phyloP scores from a whole-genome alignment of 2,797 vertebrate genomes.

The Spinibarbus caldwelli region DNA sequence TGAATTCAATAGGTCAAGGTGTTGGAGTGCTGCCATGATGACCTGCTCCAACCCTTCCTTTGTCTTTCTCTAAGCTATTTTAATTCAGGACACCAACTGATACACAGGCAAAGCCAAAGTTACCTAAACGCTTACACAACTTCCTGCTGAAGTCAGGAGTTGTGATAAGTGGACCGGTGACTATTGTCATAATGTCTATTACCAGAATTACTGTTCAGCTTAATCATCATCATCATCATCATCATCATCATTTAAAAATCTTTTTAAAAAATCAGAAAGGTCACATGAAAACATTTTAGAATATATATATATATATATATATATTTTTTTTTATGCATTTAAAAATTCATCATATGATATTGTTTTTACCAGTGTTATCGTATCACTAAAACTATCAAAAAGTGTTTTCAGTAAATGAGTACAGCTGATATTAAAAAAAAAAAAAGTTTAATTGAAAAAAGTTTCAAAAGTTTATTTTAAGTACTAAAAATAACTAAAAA shows the following conservation, averaged over 20 bases:
- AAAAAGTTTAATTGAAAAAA: neutral
- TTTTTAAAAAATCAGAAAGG: neutral
- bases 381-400: neutral
- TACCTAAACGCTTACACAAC: conserved; percentile 23
- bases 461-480: too few species aligned
- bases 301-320: rapidly evolving
- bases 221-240: too few species aligned
- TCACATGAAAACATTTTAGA: neutral
- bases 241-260: neutral
- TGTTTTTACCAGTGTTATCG: neutral
- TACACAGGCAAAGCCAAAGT: neutral
- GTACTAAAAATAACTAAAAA: neutral
- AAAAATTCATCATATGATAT: neutral
- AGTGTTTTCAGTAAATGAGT: neutral
- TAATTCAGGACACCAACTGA: neutral
- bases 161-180: neutral
- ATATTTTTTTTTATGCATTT: neutral
- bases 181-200: neutral
- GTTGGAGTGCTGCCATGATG: conserved; percentile 6
- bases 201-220: neutral
- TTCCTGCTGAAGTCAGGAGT: conserved; percentile 18
- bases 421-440: neutral
- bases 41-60: conserved; percentile 20
- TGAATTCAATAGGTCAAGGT: neutral
- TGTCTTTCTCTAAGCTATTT: conserved; percentile 14